Evolutionary conservation across 2,888 invertebrate genomes (phyloP), one percentile per base, ranked within the genome.

Genomic region (Phengaris alcon): DNA sequence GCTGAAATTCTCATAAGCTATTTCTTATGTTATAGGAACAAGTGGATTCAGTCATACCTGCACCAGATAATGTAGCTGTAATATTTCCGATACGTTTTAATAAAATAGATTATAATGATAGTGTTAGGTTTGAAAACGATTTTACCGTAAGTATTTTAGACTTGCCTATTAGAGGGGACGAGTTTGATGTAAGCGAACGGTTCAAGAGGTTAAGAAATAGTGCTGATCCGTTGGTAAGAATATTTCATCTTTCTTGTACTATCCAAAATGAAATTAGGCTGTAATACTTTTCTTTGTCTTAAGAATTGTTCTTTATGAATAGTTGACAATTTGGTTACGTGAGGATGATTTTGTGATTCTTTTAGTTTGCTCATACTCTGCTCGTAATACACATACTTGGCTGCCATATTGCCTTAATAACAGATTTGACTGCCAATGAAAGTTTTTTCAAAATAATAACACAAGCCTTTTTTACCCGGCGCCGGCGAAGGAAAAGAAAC

Each of bases 141-240:
- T 94, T 94, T 80, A 93, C 93, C 8, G 91, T 94, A 10, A 92
- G 91, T 3, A 84, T 94, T 77, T 79, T 94, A 74, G 88, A 91
- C 75, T 82, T 94, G 1, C 93, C 94, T 7, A 82, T 94, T 9
- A 84, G 82, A 22, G 79, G 78, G 52, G 77, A 79, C 68, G 77
- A 79, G n/a, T 79, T 76, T 76, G 79, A 76, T 73, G 85, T 94
- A 5, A 83, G 84, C 68, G 80, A 75, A 48, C 82, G 86, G 54
- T 88, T 89, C 22, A 84, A 87, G 46, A 77, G 82, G 46, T 77
- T 94, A 9, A 85, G 89, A 57, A 84, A 81, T 3, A 87, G 90
- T 76, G 86, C 88, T 1, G 93, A 94, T 81, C 92, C 91, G 75
- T 78, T 87, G 81, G 90, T 94, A 79, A 91, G 90, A 82, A 85